Evolutionary conservation across 2,113 vertebrate species (phyloP).

Genomic region (Tachysurus fulvidraco): DNA sequence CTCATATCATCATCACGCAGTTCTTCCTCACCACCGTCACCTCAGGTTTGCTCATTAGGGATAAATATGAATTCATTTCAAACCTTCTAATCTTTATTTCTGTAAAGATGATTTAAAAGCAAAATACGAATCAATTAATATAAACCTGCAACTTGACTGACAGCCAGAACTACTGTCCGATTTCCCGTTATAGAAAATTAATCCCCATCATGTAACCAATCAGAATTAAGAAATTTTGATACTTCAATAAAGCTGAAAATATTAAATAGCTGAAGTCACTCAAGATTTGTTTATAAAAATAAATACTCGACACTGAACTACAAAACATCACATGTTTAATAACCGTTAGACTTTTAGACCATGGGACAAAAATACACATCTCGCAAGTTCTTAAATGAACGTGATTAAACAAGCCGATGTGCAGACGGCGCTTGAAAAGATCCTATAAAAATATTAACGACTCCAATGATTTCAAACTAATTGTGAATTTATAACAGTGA

Average conservation of each 20-base stretch:
- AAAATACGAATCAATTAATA: background rate
- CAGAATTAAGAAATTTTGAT: background rate
- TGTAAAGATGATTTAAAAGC: too few relatives aligned
- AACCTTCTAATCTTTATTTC: too few relatives aligned
- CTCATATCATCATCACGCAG: too few relatives aligned
- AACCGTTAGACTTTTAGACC: background rate
- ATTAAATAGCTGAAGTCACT: background rate
- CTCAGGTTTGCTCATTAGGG: too few relatives aligned
- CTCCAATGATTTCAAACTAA: background rate
- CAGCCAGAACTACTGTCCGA: background rate
- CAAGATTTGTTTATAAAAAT: background rate
- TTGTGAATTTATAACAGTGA: background rate
- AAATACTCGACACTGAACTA: background rate
- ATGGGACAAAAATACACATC: constrained; percentile 28
- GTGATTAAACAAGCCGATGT: background rate
- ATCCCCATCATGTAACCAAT: background rate
- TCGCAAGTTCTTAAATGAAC: background rate
- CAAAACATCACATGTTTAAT: constrained; percentile 15
- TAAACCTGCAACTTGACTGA: background rate
- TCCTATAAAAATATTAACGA: background rate
- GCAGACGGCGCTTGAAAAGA: background rate
- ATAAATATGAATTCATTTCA: too few relatives aligned
- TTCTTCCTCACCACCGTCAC: too few relatives aligned
- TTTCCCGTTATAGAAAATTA: background rate
- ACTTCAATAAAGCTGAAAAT: background rate